Evolutionary conservation across 2,113 vertebrate genomes (phyloP), one percentile per base, ranked within the genome.

Genomic region (Pseudopodoces humilis): DNA sequence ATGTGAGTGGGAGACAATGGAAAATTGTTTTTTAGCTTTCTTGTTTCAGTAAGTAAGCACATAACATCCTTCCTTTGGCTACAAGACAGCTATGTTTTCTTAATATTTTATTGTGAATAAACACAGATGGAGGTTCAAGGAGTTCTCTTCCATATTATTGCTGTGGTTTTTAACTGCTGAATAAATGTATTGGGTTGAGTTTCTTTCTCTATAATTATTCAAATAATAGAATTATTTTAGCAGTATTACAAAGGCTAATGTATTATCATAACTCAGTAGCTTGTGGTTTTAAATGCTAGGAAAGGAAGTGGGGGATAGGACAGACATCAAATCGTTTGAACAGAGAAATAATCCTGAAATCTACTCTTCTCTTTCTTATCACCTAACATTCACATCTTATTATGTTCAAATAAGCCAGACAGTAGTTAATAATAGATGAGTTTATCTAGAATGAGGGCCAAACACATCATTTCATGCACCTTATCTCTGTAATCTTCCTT

Each of bases 391-490:
- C 96, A 90, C 76, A 28, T 93, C 90, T 93, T 92, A 86, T 93
- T 96, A 96, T 69, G 92, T 60, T 95, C 92, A 96, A 93, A 88
- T 65, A 96, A 49, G 58, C 93, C 95, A 97, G 94, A 88, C 83
- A 65, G 85, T 30, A 59, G 60, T 90, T 95, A 96, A 94, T 84
- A 94, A 84, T 19, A 94, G 93, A 92, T 93, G 96, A 96, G 44
- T 11, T 6, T 86, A 94, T 53, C 52, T 62, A 86, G 65, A 93
- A 86, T 43, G 72, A 84, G 65, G 33, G 83, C 55, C 83, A 94
- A 96, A 79, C 72, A 84, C 60, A 92, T 49, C 16, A 79, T 87
- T 93, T 88, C 49, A 71, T 90, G 77, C 23, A 95, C 56, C 46
- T 95, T 92, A 95, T 93, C 92, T 92, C 83, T 90, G 60, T 91